Evolutionary conservation across 2,888 invertebrate genomes (phyloP), one percentile per base, ranked within the genome.

Genomic region (Anticlea derivata): DNA sequence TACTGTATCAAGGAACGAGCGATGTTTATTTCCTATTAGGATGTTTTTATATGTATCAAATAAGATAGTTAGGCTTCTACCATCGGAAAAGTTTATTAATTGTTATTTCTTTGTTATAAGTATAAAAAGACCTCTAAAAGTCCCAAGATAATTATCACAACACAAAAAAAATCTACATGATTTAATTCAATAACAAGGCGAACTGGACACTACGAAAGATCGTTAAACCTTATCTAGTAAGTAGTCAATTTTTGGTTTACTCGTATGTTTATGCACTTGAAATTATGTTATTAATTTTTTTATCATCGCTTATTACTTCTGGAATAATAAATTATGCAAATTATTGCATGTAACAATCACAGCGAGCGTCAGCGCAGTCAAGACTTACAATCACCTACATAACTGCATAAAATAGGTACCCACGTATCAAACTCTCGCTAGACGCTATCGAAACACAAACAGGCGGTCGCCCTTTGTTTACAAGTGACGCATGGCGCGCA

Each of bases 391-490:
- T 52, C 10, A 47, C 50, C 44, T 22, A 52, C 58, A 45, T 48
- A 17, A 22, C 27, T 56, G 56, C 58, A 56, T 35, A 43, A 7
- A 55, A 61, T 8, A 5, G 4, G 2, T 23, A 35, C 65, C 71
- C 66, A 66, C 69, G 70, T 66, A 70, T 65, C 66, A 68, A 43
- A 37, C 24, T 39, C 39, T 50, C 51, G 70, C 72, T 74, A 75
- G 68, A 68, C 76, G 70, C 75, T 76, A 78, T 75, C 78, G 76
- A 76, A 80, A 83, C 75, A 79, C 76, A 76, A 83, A 80, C 80
- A 75, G 78, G 71, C 81, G 81, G 70, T 68, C 80, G 79, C 86
- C 85, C 87, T 88, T 88, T 90, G 87, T 89, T 89, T 88, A 88
- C 87, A 80, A 83, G 83, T 88, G 87, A 88, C 89, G 88, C 86